phyloP scores from a whole-genome alignment of 2,797 vertebrate genomes.

The Hyperoplus immaculatus region DNA sequence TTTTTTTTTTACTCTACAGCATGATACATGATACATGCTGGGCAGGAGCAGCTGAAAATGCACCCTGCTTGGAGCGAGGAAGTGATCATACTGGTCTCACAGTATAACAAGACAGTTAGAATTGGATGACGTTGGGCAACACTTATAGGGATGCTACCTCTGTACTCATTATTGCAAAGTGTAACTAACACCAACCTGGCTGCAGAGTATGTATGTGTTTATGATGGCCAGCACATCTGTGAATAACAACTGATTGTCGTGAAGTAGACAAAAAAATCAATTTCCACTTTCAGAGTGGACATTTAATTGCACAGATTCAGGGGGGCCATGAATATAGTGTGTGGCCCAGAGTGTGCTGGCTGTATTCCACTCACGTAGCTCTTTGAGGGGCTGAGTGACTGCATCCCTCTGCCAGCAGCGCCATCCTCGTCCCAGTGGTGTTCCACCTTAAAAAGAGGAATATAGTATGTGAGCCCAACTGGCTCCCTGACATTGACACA shows the following conservation, averaged over 20 bases:
- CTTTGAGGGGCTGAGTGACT: slow-evolving; percentile 66
- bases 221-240: slow-evolving; percentile 44
- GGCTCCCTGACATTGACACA: slow-evolving; percentile 75
- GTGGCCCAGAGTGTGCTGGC: slow-evolving; percentile 25
- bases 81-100: slow-evolving; percentile 34
- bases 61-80: slow-evolving; percentile 18
- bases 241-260: slow-evolving; percentile 45
- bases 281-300: slow-evolving; percentile 44
- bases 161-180: slow-evolving; percentile 30
- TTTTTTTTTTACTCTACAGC: slow-evolving; percentile 63
- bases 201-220: slow-evolving; percentile 19
- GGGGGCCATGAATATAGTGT: slow-evolving; percentile 37
- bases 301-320: slow-evolving; percentile 56
- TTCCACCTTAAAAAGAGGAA: slow-evolving; percentile 78
- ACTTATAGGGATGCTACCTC: slow-evolving; percentile 5
- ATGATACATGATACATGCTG: slow-evolving; percentile 31
- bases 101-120: slow-evolving; percentile 33
- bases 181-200: neutral
- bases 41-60: slow-evolving; percentile 38
- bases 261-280: slow-evolving; percentile 54
- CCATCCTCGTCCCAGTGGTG: slow-evolving; percentile 60
- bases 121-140: slow-evolving; percentile 30
- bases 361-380: slow-evolving; percentile 60
- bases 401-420: slow-evolving; percentile 65
- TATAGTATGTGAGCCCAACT: slow-evolving; percentile 63